phyloP scores from a whole-genome alignment of 2,797 vertebrate genomes.

The Brachyrhaphis roseni region DNA sequence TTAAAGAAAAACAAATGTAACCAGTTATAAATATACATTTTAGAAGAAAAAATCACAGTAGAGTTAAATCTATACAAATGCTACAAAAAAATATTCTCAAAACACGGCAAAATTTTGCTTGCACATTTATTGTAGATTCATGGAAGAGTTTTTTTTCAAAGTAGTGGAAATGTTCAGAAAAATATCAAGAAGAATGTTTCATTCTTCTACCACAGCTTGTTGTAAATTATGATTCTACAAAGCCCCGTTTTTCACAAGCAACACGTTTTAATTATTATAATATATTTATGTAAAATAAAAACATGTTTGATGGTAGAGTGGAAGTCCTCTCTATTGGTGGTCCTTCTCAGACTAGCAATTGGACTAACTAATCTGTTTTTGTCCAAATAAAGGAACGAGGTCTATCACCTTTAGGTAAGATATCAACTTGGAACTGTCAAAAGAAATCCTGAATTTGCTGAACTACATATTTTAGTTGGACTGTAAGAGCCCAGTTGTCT shows the following conservation, averaged over 20 bases:
- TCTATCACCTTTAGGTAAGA: background rate
- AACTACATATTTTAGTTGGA: slow-evolving; percentile 8
- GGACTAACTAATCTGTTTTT: background rate
- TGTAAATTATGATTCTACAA: background rate
- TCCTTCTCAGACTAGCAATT: background rate
- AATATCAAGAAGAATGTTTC: background rate
- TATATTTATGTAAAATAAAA: background rate
- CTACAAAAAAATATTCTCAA: background rate
- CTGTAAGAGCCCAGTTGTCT: slow-evolving; percentile 55
- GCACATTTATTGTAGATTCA: background rate
- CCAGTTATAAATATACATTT: background rate
- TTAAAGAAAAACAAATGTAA: background rate
- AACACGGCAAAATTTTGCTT: background rate
- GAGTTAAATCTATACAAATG: background rate
- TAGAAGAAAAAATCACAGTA: background rate
- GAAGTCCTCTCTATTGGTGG: background rate
- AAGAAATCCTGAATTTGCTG: background rate
- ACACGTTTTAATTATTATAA: background rate
- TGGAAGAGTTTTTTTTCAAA: background rate
- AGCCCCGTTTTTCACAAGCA: background rate
- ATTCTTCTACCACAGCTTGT: background rate
- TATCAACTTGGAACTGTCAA: background rate
- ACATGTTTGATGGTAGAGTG: background rate
- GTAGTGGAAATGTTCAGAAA: background rate
- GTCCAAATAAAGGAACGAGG: background rate